Evolutionary conservation across 2,888 invertebrate genomes (phyloP).

Genomic region (Muschampia plurimacula): DNA sequence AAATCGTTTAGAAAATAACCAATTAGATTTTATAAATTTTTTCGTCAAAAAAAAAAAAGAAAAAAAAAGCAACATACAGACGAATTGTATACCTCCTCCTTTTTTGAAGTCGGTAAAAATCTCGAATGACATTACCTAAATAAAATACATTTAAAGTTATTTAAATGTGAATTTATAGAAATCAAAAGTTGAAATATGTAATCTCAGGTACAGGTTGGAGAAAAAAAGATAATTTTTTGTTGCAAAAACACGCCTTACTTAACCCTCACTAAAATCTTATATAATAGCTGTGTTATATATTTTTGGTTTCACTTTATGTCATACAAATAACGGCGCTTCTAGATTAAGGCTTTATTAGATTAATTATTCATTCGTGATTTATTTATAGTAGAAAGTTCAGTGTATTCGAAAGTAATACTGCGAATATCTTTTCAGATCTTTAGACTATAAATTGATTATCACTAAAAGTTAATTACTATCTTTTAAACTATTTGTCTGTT

Average conservation of each 20-base stretch:
- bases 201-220: not conserved
- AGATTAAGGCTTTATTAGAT: not conserved
- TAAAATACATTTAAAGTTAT: too few relatives aligned
- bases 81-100: too few relatives aligned
- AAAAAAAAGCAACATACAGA: too few relatives aligned
- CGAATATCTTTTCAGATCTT: not conserved
- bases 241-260: not conserved
- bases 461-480: not conserved
- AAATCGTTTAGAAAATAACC: too few relatives aligned
- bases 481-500: not conserved
- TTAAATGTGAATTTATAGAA: not conserved
- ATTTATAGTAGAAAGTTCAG: conserved; percentile 10
- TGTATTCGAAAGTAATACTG: conserved; percentile 3
- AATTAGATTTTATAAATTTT: too few relatives aligned
- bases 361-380: not conserved
- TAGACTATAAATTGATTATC: not conserved
- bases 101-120: too few relatives aligned
- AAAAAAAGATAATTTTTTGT: not conserved
- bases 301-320: not conserved
- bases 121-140: too few relatives aligned
- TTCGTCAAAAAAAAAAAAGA: too few relatives aligned
- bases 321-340: not conserved
- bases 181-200: not conserved
- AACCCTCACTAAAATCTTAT: not conserved
- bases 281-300: too few relatives aligned